Base-by-base conservation (phyloP, 2,797 vertebrate species). In the Poecilia gillii region DNA sequence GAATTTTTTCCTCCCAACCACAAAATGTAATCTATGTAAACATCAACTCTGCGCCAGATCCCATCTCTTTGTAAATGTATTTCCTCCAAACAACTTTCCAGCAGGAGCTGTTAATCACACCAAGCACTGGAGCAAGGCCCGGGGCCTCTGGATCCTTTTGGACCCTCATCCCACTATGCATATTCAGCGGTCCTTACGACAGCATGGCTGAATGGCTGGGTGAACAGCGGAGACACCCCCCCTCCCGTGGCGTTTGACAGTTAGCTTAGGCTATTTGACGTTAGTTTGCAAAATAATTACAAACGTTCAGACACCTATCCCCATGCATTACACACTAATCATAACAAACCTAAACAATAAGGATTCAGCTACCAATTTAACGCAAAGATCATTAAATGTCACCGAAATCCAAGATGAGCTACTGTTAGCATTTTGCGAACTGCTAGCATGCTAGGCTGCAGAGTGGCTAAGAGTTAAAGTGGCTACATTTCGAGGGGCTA, bases 381-480 rank as follows among this genome's bases (percentile, higher is more conserved):
- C 0, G 9, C 0, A 28, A 23, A n/a, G 9, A 3, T 25, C 0
- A 9, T 6, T 1, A 53, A 74, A 85, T 75, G 81, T 76, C 4
- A 36, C 20, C 18, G 2, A 53, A 74, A 18, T 72, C 45, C 49
- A 16, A 70, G 6, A 13, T 12, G 66, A 47, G 87, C 75, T 81
- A 83, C 55, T 36, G 20, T 76, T 88, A 87, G 85, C 86, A 53
- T 51, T 2, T 1, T 33, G 84, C 84, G 90, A 89, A 81, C 31
- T 72, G 80, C 39, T 89, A 72, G 72, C 72, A 77, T 74, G 88
- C 83, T 88, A 90, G 11, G 3, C 83, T 91, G 89, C 87, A 85
- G 25, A 36, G 82, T 70, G 73, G 82, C 87, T 90, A 77, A 51
- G 55, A 57, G 74, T 47, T 74, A 74, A 68, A 82, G 79, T 66